Base-by-base conservation (phyloP, 2,888 invertebrate species). In the Odiellus spinosus region DNA sequence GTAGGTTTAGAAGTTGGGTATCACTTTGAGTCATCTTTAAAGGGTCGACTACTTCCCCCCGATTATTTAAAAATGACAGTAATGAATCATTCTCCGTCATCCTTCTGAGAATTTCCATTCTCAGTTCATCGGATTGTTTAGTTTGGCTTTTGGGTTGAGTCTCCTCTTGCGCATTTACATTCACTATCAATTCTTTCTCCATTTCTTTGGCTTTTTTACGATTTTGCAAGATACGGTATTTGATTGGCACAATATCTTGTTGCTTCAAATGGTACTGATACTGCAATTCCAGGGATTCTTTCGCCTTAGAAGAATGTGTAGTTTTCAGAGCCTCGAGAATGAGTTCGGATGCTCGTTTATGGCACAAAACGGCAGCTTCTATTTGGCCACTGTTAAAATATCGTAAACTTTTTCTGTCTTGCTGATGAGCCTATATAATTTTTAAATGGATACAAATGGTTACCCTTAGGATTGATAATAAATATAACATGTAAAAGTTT, bases 351-450 rank as follows among this genome's bases (percentile, higher is more conserved):
- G 38, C 38, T 38, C 38, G 15, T 12, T 38, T 15, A 18, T 38
- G 38, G 18, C 38, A 38, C 14, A n/a, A 14, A 14, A 38, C 18
- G 10, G 38, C 38, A 10, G 15, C 38, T n/a, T 38, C 38, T 17
- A 38, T 17, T 18, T 38, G 15, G 15, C 38, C 38, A 17, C 17
- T 17, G 15, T 38, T 38, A 10, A 38, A 12, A 38, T 17, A 38
- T 17, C 14, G 8, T 38, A 17, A 15, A 38, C 17, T 18, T 38
- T 8, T 38, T 10, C 38, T 15, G n/a, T 38, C 15, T 38, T 38
- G 38, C 18, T 38, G 38, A 38, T 38, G 38, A 38, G 38, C 38
- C 38, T 38, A 6, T 26, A 26, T n/a, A n/a, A n/a, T n/a, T n/a
- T 6, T 26, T 26, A 26, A 26, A 26, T 4, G 26, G 26, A 26